Conservation (phyloP, 2,113 vertebrate genomes). For the Eudyptes chrysolophus region DNA sequence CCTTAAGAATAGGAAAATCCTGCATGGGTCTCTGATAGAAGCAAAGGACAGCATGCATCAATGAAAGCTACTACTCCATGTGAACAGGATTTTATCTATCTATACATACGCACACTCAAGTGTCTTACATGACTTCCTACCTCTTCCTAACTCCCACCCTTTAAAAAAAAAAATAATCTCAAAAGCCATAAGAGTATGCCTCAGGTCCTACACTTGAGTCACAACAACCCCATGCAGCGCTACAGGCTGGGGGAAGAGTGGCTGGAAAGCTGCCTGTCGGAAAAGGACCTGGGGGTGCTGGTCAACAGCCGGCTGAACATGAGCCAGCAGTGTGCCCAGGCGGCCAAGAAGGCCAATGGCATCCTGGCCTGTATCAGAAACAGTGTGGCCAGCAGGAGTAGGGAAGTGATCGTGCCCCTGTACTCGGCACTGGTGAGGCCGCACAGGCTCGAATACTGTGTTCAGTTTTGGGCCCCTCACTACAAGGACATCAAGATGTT, state of each 20-base stretch:
- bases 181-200: neutral
- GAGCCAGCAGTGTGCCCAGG: neutral
- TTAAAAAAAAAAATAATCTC: neutral
- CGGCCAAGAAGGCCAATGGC: neutral
- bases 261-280: accelerated
- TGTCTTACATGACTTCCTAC: neutral
- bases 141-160: neutral
- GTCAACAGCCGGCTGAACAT: accelerated
- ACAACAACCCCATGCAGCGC: accelerated
- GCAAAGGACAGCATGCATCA: neutral
- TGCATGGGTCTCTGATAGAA: neutral
- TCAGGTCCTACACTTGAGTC: neutral
- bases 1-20: neutral
- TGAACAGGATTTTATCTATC: neutral
- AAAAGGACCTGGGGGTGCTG: neutral
- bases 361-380: neutral
- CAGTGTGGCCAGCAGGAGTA: neutral
- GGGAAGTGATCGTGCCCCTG: accelerated
- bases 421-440: accelerated
- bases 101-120: neutral
- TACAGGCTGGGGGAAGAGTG: neutral
- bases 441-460: too few relatives aligned
- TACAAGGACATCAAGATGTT: too few relatives aligned
- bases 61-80: neutral
- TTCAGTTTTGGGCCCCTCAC: neutral